Percentiles rank a stretch among this genome's conserved stretches.
Conservation (phyloP, 2,797 vertebrate species). For the Eremophila alpestris region DNA sequence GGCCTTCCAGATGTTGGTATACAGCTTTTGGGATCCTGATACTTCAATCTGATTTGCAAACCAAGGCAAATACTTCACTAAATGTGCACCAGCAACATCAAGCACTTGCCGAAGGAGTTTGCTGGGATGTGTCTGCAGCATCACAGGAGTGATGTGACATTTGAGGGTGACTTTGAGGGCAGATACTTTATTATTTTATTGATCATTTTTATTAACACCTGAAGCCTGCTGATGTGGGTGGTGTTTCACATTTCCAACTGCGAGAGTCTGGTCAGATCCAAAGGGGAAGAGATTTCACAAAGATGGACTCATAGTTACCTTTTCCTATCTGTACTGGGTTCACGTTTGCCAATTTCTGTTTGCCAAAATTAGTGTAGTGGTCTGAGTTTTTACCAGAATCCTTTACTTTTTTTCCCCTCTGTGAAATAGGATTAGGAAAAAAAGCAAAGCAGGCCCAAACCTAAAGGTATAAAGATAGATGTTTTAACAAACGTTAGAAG, state of each 20-base stretch:
- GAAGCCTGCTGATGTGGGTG: background rate
- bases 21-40: background rate
- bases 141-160: background rate
- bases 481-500: too few species aligned
- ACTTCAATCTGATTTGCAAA: background rate
- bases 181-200: background rate
- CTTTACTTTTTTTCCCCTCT: too few species aligned
- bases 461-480: too few species aligned
- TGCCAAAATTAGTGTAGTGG: too few species aligned
- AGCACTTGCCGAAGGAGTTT: background rate
- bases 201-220: background rate
- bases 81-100: background rate
- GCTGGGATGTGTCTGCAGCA: background rate
- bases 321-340: background rate
- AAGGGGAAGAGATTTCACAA: background rate
- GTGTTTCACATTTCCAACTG: background rate
- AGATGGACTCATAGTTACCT: background rate
- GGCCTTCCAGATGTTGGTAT: background rate
- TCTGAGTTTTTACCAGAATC: too few species aligned
- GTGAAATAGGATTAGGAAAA: too few species aligned
- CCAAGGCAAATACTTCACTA: accelerated
- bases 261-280: background rate
- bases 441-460: too few species aligned
- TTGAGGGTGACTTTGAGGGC: background rate
- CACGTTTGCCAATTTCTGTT: too few species aligned